These are phyloP conservation scores for Yoshiicerus persimilis DNA, from an alignment of 1,140 invertebrate genomes.

Conservation along the genomic window DNA sequence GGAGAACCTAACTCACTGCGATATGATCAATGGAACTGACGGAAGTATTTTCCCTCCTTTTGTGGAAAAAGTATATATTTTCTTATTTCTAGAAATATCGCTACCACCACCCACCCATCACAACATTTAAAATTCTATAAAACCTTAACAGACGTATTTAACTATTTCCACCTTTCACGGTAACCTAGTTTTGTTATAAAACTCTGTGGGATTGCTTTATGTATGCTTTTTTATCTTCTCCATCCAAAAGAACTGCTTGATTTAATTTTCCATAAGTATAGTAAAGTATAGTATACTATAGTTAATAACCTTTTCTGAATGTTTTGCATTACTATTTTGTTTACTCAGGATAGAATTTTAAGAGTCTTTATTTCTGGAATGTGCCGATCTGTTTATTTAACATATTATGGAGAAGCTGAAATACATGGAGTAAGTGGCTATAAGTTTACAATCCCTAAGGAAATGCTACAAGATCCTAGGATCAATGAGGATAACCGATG, in stretches of 20 bases:
- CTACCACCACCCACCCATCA: no score
- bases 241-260: no score
- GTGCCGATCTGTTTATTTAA: constrained; percentile 31
- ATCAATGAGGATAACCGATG: not conserved
- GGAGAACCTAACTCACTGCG: not conserved
- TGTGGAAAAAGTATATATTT: not conserved
- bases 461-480: not conserved
- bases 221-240: no score
- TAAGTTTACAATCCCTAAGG: not conserved
- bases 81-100: no score
- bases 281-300: no score
- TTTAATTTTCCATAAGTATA: no score
- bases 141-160: no score
- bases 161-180: no score
- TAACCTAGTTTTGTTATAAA: no score
- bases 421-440: constrained; percentile 10
- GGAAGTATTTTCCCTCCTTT: constrained; percentile 31
- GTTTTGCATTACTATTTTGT: not conserved
- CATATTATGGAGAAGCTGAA: not conserved
- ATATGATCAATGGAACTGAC: constrained; percentile 27
- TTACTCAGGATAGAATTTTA: not conserved
- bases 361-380: constrained; percentile 24
- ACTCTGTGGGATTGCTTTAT: no score
- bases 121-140: no score
- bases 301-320: not conserved